Evolutionary conservation across 2,797 vertebrate genomes (phyloP), one percentile per base, ranked within the genome.

Genomic region (Anguilla obscura): DNA sequence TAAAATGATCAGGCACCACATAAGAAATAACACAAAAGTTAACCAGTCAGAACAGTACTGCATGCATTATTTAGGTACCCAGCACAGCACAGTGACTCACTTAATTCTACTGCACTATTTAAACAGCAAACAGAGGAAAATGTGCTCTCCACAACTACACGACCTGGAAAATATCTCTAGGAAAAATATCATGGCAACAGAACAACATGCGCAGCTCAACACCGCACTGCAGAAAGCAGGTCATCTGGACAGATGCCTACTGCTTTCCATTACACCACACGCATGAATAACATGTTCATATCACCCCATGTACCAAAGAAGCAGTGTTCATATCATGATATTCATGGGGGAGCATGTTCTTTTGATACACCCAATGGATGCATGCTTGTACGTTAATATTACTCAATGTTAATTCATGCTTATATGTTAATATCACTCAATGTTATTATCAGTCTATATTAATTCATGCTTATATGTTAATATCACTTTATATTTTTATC

Each of bases 61-160:
- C 74, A 79, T 79, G 12, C 74, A 79, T 79, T 79, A 79, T 79
- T 79, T 79, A 79, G 14, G 33, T 18, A 5, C 74, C 30, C 33
- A 16, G 74, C 33, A 40, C 36, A 45, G 30, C 33, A 79, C 74
- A 79, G 74, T 18, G 18, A 21, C 74, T 79, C 74, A 36, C 33
- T 79, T 36, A 36, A 18, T 79, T 79, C 74, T 79, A 7, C 27
- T 16, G 14, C 27, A 12, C 69, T 74, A 1, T 33, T 4, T 74
- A 36, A 30, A 3, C 69, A 74, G 69, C 69, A 45, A 36, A 79
- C 12, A 79, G 74, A 21, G 74, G 74, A 79, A 45, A 79, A 16
- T 71, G 10, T 21, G 33, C 30, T 36, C 74, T 40, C 14, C 14
- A 1, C 36, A 3, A 18, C 36, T 79, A 16, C 14, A 79, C 5